These are phyloP conservation scores for Microchirus variegatus DNA, from an alignment of 2,797 vertebrate genomes.

Conservation along the genomic window DNA sequence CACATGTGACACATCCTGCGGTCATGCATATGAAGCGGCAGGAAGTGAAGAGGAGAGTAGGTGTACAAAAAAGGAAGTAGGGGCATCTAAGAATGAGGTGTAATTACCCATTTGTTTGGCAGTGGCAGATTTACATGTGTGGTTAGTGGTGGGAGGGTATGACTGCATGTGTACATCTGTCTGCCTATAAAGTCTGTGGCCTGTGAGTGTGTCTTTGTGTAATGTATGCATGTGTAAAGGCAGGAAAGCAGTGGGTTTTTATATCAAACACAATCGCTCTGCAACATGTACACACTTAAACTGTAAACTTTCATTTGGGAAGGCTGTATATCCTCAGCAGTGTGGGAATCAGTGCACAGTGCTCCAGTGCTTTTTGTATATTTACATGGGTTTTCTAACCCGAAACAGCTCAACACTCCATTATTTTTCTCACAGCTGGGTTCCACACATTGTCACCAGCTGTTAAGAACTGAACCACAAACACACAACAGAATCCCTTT, in stretches of 20 bases:
- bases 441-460: constrained; percentile 19
- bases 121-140: constrained; percentile 27
- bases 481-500: background rate
- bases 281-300: constrained; percentile 60
- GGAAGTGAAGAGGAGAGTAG: constrained; percentile 41
- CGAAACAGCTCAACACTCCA: constrained; percentile 25
- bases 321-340: constrained; percentile 26
- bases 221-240: constrained; percentile 16
- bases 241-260: constrained; percentile 40
- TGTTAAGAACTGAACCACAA: constrained; percentile 10
- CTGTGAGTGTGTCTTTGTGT: constrained; percentile 1
- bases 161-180: constrained; percentile 21
- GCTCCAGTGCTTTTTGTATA: constrained; percentile 17
- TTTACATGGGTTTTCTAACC: constrained; percentile 28
- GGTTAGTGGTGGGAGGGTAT: constrained; percentile 36
- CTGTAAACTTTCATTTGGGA: constrained; percentile 43
- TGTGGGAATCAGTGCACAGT: constrained; percentile 33
- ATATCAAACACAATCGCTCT: constrained; percentile 50
- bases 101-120: constrained; percentile 65
- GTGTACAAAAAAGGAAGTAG: constrained; percentile 52
- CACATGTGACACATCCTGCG: constrained; percentile 51
- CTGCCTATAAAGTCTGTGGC: constrained; percentile 18
- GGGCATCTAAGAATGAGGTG: constrained; percentile 49
- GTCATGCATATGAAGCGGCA: constrained; percentile 33
- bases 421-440: constrained; percentile 15